Conservation (phyloP, 2,113 vertebrate species). For the Athene noctua region DNA sequence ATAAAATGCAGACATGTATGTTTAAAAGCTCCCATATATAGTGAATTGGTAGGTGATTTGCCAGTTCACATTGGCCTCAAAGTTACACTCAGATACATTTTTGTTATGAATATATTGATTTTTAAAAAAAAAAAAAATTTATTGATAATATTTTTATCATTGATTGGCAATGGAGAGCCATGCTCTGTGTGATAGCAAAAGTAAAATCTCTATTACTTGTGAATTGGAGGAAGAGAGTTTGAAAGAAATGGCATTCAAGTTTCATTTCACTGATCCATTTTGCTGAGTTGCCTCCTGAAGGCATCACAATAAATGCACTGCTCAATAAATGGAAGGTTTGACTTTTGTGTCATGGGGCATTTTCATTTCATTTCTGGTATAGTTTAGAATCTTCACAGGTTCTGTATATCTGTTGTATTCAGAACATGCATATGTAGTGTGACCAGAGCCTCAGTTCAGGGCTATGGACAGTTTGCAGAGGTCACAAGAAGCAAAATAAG, state of each 20-base stretch:
- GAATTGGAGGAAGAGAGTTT: background rate
- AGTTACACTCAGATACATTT: background rate
- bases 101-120: background rate
- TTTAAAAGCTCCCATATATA: background rate
- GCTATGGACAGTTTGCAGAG: background rate
- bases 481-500: background rate
- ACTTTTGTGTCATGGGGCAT: background rate
- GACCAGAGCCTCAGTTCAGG: background rate
- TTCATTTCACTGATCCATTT: background rate
- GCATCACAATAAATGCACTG: background rate
- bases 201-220: background rate
- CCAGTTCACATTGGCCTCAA: background rate
- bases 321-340: background rate
- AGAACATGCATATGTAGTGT: rapidly evolving
- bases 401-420: background rate
- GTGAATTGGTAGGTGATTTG: background rate
- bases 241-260: background rate
- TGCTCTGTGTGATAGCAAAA: background rate
- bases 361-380: background rate
- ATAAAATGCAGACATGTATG: background rate
- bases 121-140: background rate
- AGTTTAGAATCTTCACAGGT: background rate
- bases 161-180: background rate
- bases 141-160: background rate
- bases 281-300: background rate